Evolutionary conservation across 2,113 vertebrate genomes (phyloP).

Genomic region (Candoia aspera): DNA sequence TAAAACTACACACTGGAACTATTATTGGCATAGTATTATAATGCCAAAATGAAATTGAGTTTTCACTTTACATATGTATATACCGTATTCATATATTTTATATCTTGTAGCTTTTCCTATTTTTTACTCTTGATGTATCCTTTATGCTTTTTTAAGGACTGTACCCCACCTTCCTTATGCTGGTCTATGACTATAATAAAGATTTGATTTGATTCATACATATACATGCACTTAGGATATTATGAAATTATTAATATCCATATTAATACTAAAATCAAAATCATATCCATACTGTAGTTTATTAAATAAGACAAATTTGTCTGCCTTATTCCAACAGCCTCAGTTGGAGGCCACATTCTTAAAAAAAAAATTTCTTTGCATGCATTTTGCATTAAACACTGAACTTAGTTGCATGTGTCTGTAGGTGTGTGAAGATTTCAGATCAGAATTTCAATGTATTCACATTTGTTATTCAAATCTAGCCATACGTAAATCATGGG

Average conservation of each 20-base stretch:
- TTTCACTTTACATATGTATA: not conserved
- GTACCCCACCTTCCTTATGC: not conserved
- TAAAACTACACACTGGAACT: not conserved
- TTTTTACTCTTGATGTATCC: not conserved
- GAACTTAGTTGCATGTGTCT: not conserved
- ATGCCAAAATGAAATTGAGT: not conserved
- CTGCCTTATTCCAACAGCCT: not conserved
- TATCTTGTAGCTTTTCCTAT: not conserved
- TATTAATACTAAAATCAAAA: not conserved
- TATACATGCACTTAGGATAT: not conserved
- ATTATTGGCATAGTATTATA: constrained; percentile 3
- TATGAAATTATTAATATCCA: not conserved
- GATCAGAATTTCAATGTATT: not conserved
- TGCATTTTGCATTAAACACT: not conserved
- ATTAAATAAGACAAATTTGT: not conserved
- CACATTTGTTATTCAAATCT: not conserved
- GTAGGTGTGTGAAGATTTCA: not conserved
- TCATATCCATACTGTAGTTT: not conserved
- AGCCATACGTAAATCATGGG: not conserved
- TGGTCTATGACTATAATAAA: not conserved
- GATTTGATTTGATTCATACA: not conserved
- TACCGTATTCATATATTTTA: not conserved
- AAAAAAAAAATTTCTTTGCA: not conserved
- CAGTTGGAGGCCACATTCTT: not conserved
- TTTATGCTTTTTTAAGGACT: not conserved